These are phyloP conservation scores for Gouania willdenowi DNA, from an alignment of 2,797 vertebrate species.

Conservation along the genomic window DNA sequence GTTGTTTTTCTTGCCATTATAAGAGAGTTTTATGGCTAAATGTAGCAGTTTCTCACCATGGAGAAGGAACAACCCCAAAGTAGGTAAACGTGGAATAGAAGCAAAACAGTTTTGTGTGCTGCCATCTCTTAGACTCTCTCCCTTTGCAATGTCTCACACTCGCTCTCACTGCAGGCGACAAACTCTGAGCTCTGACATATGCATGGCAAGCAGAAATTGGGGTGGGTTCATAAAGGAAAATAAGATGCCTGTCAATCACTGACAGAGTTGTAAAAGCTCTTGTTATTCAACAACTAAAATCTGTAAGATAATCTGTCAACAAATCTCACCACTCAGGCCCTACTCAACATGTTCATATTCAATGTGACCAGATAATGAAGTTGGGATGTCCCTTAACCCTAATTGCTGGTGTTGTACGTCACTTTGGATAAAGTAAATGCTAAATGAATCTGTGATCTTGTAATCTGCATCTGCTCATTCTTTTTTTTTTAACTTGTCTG, in stretches of 20 bases:
- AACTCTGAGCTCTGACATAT: not conserved
- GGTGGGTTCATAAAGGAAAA: not conserved
- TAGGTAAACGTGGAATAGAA: constrained; percentile 31
- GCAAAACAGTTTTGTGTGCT: not conserved
- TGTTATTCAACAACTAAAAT: constrained; percentile 20
- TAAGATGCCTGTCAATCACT: constrained; percentile 47
- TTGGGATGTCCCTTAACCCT: too few relatives aligned
- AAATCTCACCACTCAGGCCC: constrained; percentile 11
- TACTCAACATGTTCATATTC: too few relatives aligned
- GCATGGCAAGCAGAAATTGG: not conserved
- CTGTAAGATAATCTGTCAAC: constrained; percentile 4
- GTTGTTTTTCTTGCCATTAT: not conserved
- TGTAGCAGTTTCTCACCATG: constrained; percentile 55
- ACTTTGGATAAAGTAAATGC: too few relatives aligned
- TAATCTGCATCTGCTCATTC: too few relatives aligned
- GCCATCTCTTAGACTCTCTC: constrained; percentile 40
- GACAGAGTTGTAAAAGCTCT: constrained; percentile 30
- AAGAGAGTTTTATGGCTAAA: not conserved
- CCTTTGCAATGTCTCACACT: too few relatives aligned
- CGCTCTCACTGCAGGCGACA: not conserved
- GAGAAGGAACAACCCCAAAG: constrained; percentile 30
- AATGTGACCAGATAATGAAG: too few relatives aligned
- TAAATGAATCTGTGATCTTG: too few relatives aligned
- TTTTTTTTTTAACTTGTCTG: too few relatives aligned
- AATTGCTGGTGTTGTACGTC: too few relatives aligned